Conservation (phyloP, 2,888 invertebrate species). For the Drosophila sordidula region DNA sequence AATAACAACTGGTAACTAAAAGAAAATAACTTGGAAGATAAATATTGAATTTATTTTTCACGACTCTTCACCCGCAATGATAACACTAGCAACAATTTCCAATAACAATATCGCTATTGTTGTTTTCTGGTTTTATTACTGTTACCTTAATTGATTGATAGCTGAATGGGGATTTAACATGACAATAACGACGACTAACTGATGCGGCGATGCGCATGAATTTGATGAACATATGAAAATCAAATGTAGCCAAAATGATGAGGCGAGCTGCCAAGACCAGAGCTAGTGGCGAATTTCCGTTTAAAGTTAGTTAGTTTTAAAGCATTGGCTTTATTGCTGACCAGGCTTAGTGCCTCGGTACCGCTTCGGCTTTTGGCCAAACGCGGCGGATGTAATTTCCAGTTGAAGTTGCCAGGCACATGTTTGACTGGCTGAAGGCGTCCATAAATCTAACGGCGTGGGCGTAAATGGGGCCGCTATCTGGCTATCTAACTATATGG, state of each 20-base stretch:
- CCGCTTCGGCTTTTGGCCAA: constrained; percentile 25
- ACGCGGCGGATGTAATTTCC: constrained; percentile 67
- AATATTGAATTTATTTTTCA: constrained; percentile 8
- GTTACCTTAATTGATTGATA: constrained; percentile 20
- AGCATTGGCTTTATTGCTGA: not conserved
- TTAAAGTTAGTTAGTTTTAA: constrained; percentile 31
- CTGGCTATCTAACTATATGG: constrained; percentile 19
- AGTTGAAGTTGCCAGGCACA: constrained; percentile 59
- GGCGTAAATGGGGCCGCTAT: constrained; percentile 49
- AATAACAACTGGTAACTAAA: no score
- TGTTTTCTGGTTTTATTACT: not conserved
- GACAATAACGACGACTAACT: constrained; percentile 7
- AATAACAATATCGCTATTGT: not conserved
- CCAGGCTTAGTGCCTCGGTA: no score
- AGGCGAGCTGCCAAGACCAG: constrained; percentile 6
- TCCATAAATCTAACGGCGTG: constrained; percentile 58
- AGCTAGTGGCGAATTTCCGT: not conserved
- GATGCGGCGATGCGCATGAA: constrained; percentile 35
- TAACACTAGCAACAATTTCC: constrained; percentile 2
- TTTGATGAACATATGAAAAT: constrained; percentile 53
- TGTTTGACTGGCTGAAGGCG: constrained; percentile 52
- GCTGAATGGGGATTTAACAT: constrained; percentile 8
- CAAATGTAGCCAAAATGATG: constrained; percentile 11
- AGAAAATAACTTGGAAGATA: not conserved
- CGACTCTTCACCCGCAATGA: not conserved